Evolutionary conservation across 37 sponge, comb jelly and placozoan species (phyloP), one percentile per base, ranked within the genome.

Genomic region (Chondrilla cf. caribensis): DNA sequence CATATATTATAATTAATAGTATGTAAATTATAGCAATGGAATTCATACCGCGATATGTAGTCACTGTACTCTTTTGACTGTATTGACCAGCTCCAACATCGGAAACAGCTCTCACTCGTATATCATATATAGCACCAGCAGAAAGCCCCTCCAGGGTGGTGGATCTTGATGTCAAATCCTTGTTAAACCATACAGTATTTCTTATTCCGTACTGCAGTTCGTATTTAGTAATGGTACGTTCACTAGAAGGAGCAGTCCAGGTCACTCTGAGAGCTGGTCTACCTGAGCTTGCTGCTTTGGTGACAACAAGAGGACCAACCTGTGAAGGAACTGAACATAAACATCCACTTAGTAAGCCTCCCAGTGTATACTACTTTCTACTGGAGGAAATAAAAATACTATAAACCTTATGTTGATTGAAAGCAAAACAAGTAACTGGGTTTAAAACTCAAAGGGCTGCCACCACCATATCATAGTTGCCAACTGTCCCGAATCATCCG

Each of bases 221-320:
- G 33, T 31, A 67, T 26, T 67, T 28, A 29, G 68, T 33, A 32
- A 67, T 67, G 33, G 68, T 8, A 17, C 31, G 35, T 17, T 67
- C 68, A 67, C 68, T 67, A 31, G n/a, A 32, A 33, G 68, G 68
- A 31, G 68, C 68, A 29, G 68, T 67, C 68, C 68, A 67, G 68
- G 68, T 31, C 68, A 67, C 68, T 33, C 28, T 26, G 32, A 67
- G 68, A 67, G 68, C 68, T 67, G 68, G 68, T 67, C 35, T 67
- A 18, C 32, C 32, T 67, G 68, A 67, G 3, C 3, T 1, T 26
- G 29, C 35, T 3, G 68, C 33, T 33, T n/a, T n/a, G 33, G 68
- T 33, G 11, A 67, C 68, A 7, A 4, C 29, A 18, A 29, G 35
- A 31, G 11, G 17, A 29, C 17, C 35, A 7, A 67, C 68, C 29